Base-by-base conservation (phyloP, 1,140 invertebrate species). In the Aethina tumida region DNA sequence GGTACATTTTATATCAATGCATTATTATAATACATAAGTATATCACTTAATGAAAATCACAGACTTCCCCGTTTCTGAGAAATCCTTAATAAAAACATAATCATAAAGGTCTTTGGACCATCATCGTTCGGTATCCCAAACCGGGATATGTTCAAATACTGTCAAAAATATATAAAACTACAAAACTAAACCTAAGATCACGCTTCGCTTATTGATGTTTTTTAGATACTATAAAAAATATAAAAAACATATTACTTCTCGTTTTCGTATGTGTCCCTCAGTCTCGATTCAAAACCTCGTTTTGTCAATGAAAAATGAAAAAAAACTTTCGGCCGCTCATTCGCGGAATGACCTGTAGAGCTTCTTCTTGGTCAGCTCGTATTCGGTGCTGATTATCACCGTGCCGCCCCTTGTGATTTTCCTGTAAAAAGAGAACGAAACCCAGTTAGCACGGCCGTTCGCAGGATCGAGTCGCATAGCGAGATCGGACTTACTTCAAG, bases 321-420 rank as follows among this genome's bases (percentile, higher is more conserved):
- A 9, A 13, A 30, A 22, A 17, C 24, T 32, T 24, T 7, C 6
- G n/a, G n/a, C 6, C 14, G 27, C 21, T 50, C 39, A 55, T 26
- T 52, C 41, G 22, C 39, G 21, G 41, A 30, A 47, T n/a, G 53
- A 49, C 15, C 55, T 44, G 40, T 59, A 59, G 6, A 56, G 37
- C 32, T 54, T 56, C 24, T 49, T 56, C 39, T 58, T 58, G 18
- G 41, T 50, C 9, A 59, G 39, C 30, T 53, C 47, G 40, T 53
- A 59, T 10, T 59, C 57, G n/a, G 50, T 46, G 41, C 55, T 57
- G 25, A 59, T 56, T 28, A 59, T 52, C 16, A 59, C 54, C 16
- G 57, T 57, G 30, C 53, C 47, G 37, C 57, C 57, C 40, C 57
- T 36, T 8, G 57, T 53, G n/a, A 59, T 58, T 50, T 58, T 59